phyloP scores from a whole-genome alignment of 2,888 invertebrate genomes.

The Apamea crenata region DNA sequence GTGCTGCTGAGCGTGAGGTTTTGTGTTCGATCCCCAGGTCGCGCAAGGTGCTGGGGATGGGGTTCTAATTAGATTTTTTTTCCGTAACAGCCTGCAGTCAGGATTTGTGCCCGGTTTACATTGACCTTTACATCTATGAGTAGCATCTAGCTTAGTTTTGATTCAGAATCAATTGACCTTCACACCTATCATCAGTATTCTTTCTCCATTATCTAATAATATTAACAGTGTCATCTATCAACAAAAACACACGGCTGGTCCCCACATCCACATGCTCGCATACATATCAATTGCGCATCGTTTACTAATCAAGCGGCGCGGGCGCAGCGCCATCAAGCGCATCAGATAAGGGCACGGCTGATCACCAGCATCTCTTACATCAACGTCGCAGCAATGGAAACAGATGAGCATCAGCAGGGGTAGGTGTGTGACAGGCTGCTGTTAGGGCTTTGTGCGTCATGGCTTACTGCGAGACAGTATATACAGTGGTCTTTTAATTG shows the following conservation, averaged over 20 bases:
- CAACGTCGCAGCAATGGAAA: conserved; percentile 33
- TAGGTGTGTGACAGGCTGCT: background rate
- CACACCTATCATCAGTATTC: background rate
- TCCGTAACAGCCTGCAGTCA: background rate
- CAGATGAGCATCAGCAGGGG: conserved; percentile 30
- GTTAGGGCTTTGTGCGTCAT: background rate
- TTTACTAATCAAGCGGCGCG: conserved; percentile 33
- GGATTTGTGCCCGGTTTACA: background rate
- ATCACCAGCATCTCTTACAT: conserved; percentile 24
- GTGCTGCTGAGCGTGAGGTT: background rate
- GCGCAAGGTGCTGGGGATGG: background rate
- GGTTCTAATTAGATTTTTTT: background rate
- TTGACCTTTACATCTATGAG: background rate
- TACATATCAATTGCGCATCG: conserved; percentile 43
- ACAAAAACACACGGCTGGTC: background rate
- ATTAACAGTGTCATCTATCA: background rate
- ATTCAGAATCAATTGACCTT: background rate
- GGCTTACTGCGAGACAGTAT: background rate
- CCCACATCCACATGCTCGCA: conserved; percentile 3
- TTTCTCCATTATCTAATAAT: background rate
- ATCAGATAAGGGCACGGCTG: conserved; percentile 51
- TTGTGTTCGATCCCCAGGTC: background rate
- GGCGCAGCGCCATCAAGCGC: conserved; percentile 23
- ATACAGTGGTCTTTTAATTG: background rate
- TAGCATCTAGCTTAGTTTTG: background rate